A percentile compares a stretch with the other conserved stretches of the same genome.
phyloP scores from a whole-genome alignment of 2,888 invertebrate species.

The Drosophila tanythrix region DNA sequence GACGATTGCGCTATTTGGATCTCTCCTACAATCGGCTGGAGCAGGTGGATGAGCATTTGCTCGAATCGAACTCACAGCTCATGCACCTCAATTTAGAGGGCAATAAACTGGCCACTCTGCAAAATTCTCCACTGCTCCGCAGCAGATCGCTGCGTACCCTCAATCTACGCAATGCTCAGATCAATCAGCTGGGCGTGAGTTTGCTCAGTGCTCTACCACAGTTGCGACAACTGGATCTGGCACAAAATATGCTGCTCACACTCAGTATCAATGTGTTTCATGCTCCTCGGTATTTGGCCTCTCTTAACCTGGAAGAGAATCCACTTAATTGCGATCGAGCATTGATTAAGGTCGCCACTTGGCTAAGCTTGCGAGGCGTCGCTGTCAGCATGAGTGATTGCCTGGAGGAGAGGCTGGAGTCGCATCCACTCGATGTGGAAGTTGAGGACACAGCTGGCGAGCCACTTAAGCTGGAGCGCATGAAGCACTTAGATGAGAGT shows the following conservation, averaged over 20 bases:
- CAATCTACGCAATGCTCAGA: slow-evolving; percentile 87
- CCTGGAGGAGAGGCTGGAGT: slow-evolving; percentile 34
- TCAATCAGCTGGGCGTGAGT: slow-evolving; percentile 86
- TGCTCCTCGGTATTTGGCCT: slow-evolving; percentile 85
- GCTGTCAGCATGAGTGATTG: slow-evolving; percentile 72
- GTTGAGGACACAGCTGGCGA: background rate
- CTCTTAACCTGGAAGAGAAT: slow-evolving; percentile 86
- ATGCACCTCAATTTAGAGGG: slow-evolving; percentile 87
- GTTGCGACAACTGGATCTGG: slow-evolving; percentile 87
- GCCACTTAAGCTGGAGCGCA: slow-evolving; percentile 72
- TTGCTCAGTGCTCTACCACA: slow-evolving; percentile 87
- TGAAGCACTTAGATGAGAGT: slow-evolving; percentile 58
- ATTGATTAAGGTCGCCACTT: slow-evolving; percentile 67
- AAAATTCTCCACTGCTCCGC: slow-evolving; percentile 86
- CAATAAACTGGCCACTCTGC: slow-evolving; percentile 87
- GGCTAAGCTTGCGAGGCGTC: slow-evolving; percentile 68
- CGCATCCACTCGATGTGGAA: slow-evolving; percentile 29
- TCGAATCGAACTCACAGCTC: slow-evolving; percentile 86
- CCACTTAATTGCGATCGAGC: slow-evolving; percentile 86
- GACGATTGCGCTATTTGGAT: slow-evolving; percentile 86
- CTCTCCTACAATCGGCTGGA: slow-evolving; percentile 88
- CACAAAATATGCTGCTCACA: slow-evolving; percentile 87
- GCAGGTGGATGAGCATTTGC: slow-evolving; percentile 86
- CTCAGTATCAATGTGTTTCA: slow-evolving; percentile 86
- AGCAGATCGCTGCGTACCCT: slow-evolving; percentile 86